Conservation (phyloP, 2,888 invertebrate genomes). For the Cremastinae sp. region DNA sequence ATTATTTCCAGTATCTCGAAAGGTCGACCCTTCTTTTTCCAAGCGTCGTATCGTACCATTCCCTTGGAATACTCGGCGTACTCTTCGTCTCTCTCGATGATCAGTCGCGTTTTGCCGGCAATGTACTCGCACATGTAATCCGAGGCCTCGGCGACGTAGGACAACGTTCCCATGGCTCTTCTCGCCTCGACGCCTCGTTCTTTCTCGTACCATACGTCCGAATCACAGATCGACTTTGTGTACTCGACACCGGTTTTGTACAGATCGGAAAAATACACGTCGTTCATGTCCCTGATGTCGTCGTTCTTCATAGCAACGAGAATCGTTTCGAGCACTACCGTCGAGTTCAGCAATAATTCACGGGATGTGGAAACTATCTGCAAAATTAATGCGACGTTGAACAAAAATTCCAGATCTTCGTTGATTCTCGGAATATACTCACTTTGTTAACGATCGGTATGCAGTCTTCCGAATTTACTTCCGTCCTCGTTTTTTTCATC, state of each 20-base stretch:
- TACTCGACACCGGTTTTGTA: slow-evolving; percentile 70
- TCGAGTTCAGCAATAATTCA: slow-evolving; percentile 74
- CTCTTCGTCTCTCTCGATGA: slow-evolving; percentile 64
- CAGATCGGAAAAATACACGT: slow-evolving; percentile 75
- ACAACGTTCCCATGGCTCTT: slow-evolving; percentile 72
- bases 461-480: slow-evolving; percentile 72
- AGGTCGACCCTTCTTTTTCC: slow-evolving; percentile 68
- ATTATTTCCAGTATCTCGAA: slow-evolving; percentile 76
- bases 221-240: slow-evolving; percentile 71
- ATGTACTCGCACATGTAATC: slow-evolving; percentile 74
- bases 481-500: slow-evolving; percentile 70
- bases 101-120: slow-evolving; percentile 70
- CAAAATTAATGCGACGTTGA: background rate
- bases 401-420: background rate
- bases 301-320: slow-evolving; percentile 76
- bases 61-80: slow-evolving; percentile 70
- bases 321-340: slow-evolving; percentile 73
- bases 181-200: slow-evolving; percentile 77
- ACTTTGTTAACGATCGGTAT: slow-evolving; percentile 76
- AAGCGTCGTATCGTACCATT: slow-evolving; percentile 73
- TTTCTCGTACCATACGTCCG: slow-evolving; percentile 73
- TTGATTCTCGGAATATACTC: slow-evolving; percentile 32
- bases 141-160: slow-evolving; percentile 71
- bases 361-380: slow-evolving; percentile 74
- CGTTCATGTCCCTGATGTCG: slow-evolving; percentile 78